Percentiles rank a stretch among this genome's conserved stretches.
These are phyloP conservation scores for Pandemis heparana DNA, from an alignment of 2,888 invertebrate species.

Conservation along the genomic window DNA sequence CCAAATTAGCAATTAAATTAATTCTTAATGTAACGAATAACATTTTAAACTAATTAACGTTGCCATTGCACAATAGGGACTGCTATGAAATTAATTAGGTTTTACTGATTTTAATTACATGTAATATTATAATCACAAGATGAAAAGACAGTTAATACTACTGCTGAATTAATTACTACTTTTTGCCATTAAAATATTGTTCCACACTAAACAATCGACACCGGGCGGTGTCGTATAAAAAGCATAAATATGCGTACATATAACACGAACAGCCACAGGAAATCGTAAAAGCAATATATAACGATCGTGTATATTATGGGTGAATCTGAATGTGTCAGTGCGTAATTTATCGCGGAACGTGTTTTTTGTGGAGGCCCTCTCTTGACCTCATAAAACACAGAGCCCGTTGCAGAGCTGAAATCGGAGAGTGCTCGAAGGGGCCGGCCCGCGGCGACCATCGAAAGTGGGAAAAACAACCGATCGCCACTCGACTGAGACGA, in stretches of 20 bases:
- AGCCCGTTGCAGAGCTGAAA: conserved; percentile 71
- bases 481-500: conserved; percentile 81
- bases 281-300: conserved; percentile 78
- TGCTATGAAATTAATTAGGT: conserved; percentile 17
- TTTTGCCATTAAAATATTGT: conserved; percentile 18
- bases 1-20: conserved; percentile 40
- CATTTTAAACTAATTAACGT: conserved; percentile 39
- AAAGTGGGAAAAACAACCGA: conserved; percentile 84
- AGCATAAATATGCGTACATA: conserved; percentile 49
- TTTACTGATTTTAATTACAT: conserved; percentile 19
- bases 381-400: conserved; percentile 86
- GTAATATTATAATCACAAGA: conserved; percentile 16
- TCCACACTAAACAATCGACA: conserved; percentile 26
- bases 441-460: conserved; percentile 74
- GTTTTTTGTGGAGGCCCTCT: conserved; percentile 82
- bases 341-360: conserved; percentile 82
- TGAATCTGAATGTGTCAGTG: conserved; percentile 85
- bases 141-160: conserved; percentile 10
- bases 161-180: background rate
- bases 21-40: conserved; percentile 38
- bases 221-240: conserved; percentile 31
- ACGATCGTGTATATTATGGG: conserved; percentile 81
- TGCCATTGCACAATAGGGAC: conserved; percentile 27
- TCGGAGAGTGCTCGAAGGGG: conserved; percentile 75
- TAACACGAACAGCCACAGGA: conserved; percentile 51